These are phyloP conservation scores for Dermochelys coriacea DNA, from an alignment of 2,797 vertebrate genomes.

Conservation along the genomic window DNA sequence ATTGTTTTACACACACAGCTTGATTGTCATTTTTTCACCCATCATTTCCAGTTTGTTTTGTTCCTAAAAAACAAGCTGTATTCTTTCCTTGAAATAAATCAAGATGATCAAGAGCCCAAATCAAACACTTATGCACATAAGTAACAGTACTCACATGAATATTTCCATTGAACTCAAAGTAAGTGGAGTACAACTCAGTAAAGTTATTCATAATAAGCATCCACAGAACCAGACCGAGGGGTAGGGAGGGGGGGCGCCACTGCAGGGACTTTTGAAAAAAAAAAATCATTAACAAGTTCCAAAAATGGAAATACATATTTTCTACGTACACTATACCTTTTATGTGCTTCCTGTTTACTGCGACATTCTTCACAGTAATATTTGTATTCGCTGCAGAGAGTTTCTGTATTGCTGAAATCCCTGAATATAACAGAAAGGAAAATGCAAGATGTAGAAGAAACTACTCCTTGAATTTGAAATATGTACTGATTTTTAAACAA, in stretches of 20 bases:
- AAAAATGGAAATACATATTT: neutral
- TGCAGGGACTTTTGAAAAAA: neutral
- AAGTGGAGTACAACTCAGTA: too few relatives aligned
- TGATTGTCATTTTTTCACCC: neutral
- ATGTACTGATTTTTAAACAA: neutral
- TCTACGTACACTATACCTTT: slow-evolving; percentile 76
- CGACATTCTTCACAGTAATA: slow-evolving; percentile 90
- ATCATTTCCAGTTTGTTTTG: neutral
- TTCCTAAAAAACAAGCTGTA: neutral
- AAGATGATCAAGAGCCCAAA: too few relatives aligned
- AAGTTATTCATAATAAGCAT: too few relatives aligned
- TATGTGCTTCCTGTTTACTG: slow-evolving; percentile 89
- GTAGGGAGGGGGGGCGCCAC: too few relatives aligned
- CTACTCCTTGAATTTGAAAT: neutral
- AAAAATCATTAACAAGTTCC: neutral
- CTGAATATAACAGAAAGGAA: slow-evolving; percentile 63
- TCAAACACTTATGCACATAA: too few relatives aligned
- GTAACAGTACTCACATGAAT: too few relatives aligned
- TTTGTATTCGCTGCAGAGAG: slow-evolving; percentile 88
- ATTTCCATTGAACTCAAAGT: too few relatives aligned
- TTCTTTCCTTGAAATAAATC: neutral
- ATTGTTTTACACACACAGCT: neutral
- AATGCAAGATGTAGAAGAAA: neutral
- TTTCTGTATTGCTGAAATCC: slow-evolving; percentile 89
- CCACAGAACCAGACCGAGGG: too few relatives aligned